Percentiles rank a stretch among this genome's conserved stretches.
Conservation (phyloP, 2,888 invertebrate species). For the Synanthedon formicaeformis region DNA sequence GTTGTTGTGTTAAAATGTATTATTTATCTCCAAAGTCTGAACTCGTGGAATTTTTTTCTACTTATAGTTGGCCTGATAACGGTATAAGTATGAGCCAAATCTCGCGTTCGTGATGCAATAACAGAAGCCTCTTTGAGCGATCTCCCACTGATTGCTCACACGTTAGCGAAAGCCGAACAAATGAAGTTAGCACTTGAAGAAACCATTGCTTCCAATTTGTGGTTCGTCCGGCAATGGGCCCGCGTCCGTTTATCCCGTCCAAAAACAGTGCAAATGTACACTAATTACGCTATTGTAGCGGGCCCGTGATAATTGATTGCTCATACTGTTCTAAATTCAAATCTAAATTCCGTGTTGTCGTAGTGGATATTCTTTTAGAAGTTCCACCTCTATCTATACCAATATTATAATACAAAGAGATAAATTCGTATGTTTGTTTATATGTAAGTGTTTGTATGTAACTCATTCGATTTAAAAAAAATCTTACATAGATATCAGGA, state of each 20-base stretch:
- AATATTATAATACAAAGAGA: too few species aligned
- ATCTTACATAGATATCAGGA: too few species aligned
- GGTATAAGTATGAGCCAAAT: constrained; percentile 31
- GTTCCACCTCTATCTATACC: too few species aligned
- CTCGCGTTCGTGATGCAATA: constrained; percentile 32
- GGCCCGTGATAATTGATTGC: constrained; percentile 50
- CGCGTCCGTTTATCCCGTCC: constrained; percentile 64
- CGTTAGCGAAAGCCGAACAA: constrained; percentile 66
- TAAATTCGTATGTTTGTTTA: too few species aligned
- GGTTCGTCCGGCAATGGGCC: constrained; percentile 49
- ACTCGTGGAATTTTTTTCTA: constrained; percentile 5
- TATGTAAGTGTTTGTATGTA: too few species aligned
- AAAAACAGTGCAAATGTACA: constrained; percentile 66
- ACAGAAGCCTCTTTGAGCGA: constrained; percentile 29
- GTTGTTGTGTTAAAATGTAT: not conserved
- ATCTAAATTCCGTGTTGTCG: not conserved
- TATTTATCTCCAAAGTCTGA: constrained; percentile 1
- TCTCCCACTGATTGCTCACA: constrained; percentile 43
- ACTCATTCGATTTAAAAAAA: too few species aligned
- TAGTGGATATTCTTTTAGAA: not conserved
- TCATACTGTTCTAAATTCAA: constrained; percentile 41
- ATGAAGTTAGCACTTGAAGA: constrained; percentile 62
- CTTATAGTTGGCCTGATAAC: constrained; percentile 17
- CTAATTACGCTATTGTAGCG: constrained; percentile 59
- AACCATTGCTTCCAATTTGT: constrained; percentile 64